phyloP scores from a whole-genome alignment of 2,113 vertebrate species.

The Peromyscus maniculatus region DNA sequence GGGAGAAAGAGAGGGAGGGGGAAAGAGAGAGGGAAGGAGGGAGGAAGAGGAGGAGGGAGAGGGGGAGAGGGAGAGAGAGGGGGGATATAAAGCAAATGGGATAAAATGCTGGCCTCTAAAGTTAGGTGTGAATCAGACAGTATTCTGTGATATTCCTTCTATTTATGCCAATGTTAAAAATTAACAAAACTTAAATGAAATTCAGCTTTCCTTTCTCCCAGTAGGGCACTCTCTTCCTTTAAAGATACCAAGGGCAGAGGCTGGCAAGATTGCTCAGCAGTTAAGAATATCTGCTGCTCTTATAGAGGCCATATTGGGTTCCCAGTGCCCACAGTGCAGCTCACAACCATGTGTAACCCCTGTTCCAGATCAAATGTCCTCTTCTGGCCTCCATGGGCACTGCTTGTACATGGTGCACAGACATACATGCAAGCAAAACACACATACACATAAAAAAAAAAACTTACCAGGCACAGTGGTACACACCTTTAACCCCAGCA shows the following conservation, averaged over 20 bases:
- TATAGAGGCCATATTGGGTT: neutral
- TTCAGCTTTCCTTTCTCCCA: neutral
- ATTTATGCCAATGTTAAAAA: slow-evolving; percentile 38
- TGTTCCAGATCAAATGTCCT: neutral
- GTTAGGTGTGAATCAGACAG: neutral
- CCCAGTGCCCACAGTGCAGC: neutral
- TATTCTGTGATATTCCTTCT: neutral
- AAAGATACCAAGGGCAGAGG: neutral
- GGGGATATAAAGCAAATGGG: neutral
- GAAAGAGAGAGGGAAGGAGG: too few species aligned
- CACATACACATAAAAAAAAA: neutral
- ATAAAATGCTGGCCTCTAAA: neutral
- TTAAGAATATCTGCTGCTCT: neutral
- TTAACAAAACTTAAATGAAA: neutral
- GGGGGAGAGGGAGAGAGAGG: too few species aligned
- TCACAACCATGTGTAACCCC: neutral
- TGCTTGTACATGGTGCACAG: neutral
- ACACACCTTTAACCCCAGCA: too few species aligned
- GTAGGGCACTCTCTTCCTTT: neutral
- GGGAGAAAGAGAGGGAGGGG: neutral
- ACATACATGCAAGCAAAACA: neutral
- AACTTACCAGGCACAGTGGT: too few species aligned
- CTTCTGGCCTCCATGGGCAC: neutral
- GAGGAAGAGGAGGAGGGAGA: too few species aligned
- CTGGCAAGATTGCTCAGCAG: neutral